A percentile compares a stretch with the other conserved stretches of the same genome.
These are phyloP conservation scores for Esox lucius DNA, from an alignment of 2,797 vertebrate genomes.

Conservation along the genomic window DNA sequence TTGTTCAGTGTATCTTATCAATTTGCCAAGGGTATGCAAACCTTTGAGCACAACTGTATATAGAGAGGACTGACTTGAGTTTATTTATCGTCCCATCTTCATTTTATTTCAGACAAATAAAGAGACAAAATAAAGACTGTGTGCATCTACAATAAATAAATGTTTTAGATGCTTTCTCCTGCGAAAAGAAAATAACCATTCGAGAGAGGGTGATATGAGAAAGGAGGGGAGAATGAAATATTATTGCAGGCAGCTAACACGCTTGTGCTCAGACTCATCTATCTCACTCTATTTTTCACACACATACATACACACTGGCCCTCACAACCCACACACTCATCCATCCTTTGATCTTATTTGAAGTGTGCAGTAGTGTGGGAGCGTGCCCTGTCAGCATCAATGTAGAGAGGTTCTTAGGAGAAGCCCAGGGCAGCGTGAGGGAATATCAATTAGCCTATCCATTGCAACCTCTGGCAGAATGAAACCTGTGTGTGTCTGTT, in stretches of 20 bases:
- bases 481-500: slow-evolving; percentile 16
- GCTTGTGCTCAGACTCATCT: slow-evolving; percentile 16
- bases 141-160: no score
- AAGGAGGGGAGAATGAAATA: not conserved
- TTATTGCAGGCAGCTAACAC: slow-evolving; percentile 31
- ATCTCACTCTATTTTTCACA: not conserved
- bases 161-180: not conserved
- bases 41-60: no score
- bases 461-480: slow-evolving; percentile 41
- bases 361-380: slow-evolving; percentile 68
- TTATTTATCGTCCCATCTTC: no score
- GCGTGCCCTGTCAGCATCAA: slow-evolving; percentile 73
- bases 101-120: no score
- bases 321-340: slow-evolving; percentile 30
- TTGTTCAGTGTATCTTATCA: no score
- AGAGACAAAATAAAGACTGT: no score
- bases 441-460: slow-evolving; percentile 74
- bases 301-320: not conserved
- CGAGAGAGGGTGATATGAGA: not conserved
- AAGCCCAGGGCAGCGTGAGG: slow-evolving; percentile 67
- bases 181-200: not conserved
- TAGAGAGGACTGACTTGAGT: no score
- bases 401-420: slow-evolving; percentile 68
- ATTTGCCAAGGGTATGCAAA: no score
- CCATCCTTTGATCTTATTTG: slow-evolving; percentile 71